Conservation (phyloP, 1,140 invertebrate species). For the Metaphire vulgaris region DNA sequence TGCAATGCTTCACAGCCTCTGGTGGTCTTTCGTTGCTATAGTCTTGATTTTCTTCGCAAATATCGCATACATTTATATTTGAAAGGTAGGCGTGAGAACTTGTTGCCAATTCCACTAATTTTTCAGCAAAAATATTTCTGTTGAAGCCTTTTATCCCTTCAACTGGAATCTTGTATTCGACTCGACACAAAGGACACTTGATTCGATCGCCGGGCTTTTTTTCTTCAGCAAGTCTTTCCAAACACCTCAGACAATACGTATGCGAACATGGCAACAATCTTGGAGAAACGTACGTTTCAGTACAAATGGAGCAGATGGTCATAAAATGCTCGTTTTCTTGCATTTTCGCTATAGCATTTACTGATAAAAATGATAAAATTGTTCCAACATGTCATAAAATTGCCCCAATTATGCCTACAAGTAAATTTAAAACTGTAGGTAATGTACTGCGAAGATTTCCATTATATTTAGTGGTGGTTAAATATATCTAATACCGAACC, state of each 20-base stretch:
- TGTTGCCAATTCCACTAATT: neutral
- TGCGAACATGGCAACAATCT: slow-evolving; percentile 31
- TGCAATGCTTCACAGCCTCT: neutral
- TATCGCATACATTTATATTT: neutral
- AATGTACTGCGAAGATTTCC: too few relatives aligned
- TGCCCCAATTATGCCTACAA: too few relatives aligned
- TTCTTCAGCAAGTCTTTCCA: slow-evolving; percentile 25
- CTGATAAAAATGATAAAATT: too few relatives aligned
- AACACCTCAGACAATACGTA: slow-evolving; percentile 31
- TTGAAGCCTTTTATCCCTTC: slow-evolving; percentile 12
- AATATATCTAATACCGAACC: too few relatives aligned
- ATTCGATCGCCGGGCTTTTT: neutral
- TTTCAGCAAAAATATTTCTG: neutral
- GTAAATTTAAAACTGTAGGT: too few relatives aligned
- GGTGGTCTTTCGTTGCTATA: neutral
- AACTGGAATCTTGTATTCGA: slow-evolving; percentile 8
- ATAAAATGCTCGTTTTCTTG: too few relatives aligned
- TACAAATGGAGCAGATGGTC: slow-evolving; percentile 28
- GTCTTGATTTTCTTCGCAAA: neutral
- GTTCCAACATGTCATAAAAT: too few relatives aligned
- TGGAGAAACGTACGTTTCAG: slow-evolving; percentile 25
- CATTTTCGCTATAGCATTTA: too few relatives aligned
- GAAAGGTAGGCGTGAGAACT: neutral
- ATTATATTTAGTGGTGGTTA: too few relatives aligned
- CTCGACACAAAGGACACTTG: slow-evolving; percentile 27